Evolutionary conservation across 2,797 vertebrate species (phyloP).

Genomic region (Trichosurus vulpecula): DNA sequence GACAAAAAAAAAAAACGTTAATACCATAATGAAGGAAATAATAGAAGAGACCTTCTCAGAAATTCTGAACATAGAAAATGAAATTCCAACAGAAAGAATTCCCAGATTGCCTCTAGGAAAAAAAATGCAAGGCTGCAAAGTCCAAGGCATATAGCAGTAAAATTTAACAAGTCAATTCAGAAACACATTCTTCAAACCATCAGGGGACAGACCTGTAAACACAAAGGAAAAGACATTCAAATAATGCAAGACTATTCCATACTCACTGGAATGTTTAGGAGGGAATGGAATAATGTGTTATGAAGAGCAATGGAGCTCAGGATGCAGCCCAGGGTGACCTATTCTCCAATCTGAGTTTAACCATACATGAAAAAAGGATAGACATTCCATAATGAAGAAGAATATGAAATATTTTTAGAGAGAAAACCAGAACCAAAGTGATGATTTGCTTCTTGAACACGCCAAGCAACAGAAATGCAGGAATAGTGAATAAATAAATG

Average conservation of each 20-base stretch:
- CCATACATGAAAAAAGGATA: neutral
- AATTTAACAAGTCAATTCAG: neutral
- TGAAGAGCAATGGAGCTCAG: neutral
- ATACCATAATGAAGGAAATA: neutral
- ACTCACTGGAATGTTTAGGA: neutral
- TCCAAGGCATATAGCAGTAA: neutral
- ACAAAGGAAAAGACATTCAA: neutral
- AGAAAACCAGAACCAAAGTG: neutral
- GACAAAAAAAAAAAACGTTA: neutral
- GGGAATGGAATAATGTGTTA: neutral
- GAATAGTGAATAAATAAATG: neutral
- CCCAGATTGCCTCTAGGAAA: neutral
- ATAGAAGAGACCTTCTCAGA: neutral
- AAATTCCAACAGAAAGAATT: neutral
- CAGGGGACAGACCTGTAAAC: neutral
- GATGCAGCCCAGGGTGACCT: neutral
- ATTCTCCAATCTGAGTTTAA: neutral
- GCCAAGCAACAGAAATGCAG: neutral
- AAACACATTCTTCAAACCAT: neutral
- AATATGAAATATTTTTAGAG: neutral
- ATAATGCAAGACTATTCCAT: neutral
- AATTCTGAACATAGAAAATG: neutral
- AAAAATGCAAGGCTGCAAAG: neutral
- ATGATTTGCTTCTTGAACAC: neutral
- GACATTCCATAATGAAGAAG: neutral